These are phyloP conservation scores for Sphaerophoria rueppellii DNA, from an alignment of 2,888 invertebrate genomes.

Conservation along the genomic window DNA sequence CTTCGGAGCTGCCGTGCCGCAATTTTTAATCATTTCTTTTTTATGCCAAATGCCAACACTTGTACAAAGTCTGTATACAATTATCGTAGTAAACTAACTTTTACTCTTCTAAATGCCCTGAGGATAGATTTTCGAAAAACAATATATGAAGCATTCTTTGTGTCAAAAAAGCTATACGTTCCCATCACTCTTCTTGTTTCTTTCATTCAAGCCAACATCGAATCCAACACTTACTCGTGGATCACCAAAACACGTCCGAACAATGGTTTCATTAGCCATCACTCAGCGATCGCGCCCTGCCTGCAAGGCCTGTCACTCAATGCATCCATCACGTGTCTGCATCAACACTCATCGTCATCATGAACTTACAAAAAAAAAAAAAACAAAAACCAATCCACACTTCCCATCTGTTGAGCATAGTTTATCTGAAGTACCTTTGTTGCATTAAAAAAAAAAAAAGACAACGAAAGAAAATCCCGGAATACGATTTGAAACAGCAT, in stretches of 20 bases:
- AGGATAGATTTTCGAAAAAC: too few relatives aligned
- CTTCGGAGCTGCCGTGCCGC: too few relatives aligned
- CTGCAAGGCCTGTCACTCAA: slow-evolving; percentile 9
- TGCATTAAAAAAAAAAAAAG: slow-evolving; percentile 39
- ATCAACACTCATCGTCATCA: slow-evolving; percentile 3
- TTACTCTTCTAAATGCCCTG: too few relatives aligned
- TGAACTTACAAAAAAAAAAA: slow-evolving; percentile 1
- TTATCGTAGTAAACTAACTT: too few relatives aligned
- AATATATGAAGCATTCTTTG: too few relatives aligned
- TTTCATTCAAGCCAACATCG: too few relatives aligned
- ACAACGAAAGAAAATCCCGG: slow-evolving; percentile 35
- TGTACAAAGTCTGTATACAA: too few relatives aligned
- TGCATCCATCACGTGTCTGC: slow-evolving; percentile 17
- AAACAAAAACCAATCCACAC: slow-evolving; percentile 40
- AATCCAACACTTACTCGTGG: background rate
- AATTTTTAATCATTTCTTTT: too few relatives aligned
- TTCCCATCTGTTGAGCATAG: slow-evolving; percentile 17
- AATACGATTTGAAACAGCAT: slow-evolving; percentile 66
- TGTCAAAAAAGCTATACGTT: too few relatives aligned
- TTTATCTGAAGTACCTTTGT: slow-evolving; percentile 23
- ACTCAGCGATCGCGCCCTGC: slow-evolving; percentile 12
- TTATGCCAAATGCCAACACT: too few relatives aligned
- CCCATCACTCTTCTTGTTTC: too few relatives aligned
- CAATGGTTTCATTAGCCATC: slow-evolving; percentile 5
- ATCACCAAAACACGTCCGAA: background rate